These are phyloP conservation scores for Fundulus diaphanus DNA, from an alignment of 2,797 vertebrate genomes.

Conservation along the genomic window DNA sequence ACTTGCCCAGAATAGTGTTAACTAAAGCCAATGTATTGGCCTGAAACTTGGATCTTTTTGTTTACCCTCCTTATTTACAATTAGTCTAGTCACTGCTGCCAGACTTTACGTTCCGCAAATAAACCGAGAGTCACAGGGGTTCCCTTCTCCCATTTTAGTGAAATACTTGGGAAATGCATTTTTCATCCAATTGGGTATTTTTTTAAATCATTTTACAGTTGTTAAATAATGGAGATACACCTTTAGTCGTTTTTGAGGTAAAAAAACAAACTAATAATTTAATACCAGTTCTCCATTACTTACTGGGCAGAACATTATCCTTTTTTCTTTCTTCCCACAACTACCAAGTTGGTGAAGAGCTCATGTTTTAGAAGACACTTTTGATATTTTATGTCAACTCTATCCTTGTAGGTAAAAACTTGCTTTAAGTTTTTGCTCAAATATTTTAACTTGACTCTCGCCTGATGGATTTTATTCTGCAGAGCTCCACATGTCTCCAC, in stretches of 20 bases:
- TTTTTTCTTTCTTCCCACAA: neutral
- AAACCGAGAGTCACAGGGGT: neutral
- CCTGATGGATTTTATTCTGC: no score
- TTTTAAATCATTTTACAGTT: no score
- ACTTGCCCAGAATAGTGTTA: no score
- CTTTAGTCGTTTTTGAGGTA: neutral
- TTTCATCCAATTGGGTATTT: no score
- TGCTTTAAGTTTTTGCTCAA: conserved; percentile 27
- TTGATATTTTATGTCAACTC: neutral
- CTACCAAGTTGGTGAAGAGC: neutral
- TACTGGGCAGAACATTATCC: neutral
- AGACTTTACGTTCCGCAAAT: neutral
- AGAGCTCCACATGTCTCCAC: no score
- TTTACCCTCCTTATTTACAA: neutral
- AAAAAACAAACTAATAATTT: neutral
- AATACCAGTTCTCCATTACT: neutral
- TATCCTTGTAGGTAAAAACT: neutral
- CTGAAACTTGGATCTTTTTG: neutral
- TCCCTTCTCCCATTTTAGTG: neutral
- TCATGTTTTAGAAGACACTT: neutral
- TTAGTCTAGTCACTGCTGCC: neutral
- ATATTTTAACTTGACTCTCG: no score
- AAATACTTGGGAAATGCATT: neutral
- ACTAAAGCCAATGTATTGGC: no score
- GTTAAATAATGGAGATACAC: neutral